Evolutionary conservation across 2,113 vertebrate species (phyloP), one percentile per base, ranked within the genome.

Genomic region (Bagarius yarrelli): DNA sequence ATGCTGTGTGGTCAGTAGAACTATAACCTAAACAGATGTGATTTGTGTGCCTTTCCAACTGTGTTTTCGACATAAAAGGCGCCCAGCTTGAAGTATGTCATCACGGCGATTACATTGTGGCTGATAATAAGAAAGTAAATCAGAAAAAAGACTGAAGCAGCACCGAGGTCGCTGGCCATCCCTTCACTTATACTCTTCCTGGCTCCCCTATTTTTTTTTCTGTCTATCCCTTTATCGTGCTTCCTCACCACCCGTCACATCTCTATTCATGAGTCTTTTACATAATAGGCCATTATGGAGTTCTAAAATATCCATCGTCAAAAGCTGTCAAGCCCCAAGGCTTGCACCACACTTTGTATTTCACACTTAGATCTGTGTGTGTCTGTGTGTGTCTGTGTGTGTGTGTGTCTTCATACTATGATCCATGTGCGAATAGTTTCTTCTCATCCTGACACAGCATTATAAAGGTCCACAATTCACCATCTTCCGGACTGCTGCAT

Each of bases 221-320:
- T n/a, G 75, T 69, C 8, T 60, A 56, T 78, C 50, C 61, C 60
- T 53, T 19, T 19, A 23, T 78, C 8, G 9, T 34, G 50, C 70
- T 66, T 60, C 55, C 44, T n/a, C 27, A 50, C 76, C 55, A 40
- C 70, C 71, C 70, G 86, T 89, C 88, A 89, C 87, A 86, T 89
- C 82, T 89, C 89, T 88, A 91, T 92, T 90, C 88, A 90, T 87
- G 86, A 89, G 71, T 76, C 86, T 83, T 66, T 84, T 88, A 78
- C 27, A 79, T 90, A 90, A 91, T 89, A 84, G 86, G 90, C 85
- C 56, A 80, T 83, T 69, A 55, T 23, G 30, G 70, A 83, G 84
- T 85, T 83, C 76, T 78, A 72, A 83, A 30, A 78, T 85, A 90
- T 92, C 88, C 76, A 89, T 91, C 90, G 88, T 9, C 4, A 5